phyloP scores from a whole-genome alignment of 2,888 invertebrate genomes.

The Trypoxylon attenuatum region DNA sequence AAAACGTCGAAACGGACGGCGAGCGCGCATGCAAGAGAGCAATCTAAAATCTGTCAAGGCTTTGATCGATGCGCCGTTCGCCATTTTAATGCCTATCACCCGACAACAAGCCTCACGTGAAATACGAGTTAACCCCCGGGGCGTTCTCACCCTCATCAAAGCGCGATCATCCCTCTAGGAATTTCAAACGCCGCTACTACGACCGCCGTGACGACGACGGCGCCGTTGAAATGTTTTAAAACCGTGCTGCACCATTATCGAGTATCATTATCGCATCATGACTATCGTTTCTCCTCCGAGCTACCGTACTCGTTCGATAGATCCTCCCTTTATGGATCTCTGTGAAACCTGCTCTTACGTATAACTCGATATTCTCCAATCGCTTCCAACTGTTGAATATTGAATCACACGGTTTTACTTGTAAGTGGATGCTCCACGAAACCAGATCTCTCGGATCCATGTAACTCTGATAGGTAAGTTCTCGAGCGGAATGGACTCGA shows the following conservation, averaged over 20 bases:
- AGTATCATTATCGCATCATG: slow-evolving; percentile 39
- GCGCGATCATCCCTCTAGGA: slow-evolving; percentile 68
- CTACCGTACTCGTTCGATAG: neutral
- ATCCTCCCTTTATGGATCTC: neutral
- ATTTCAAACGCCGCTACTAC: slow-evolving; percentile 62
- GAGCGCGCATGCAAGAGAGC: slow-evolving; percentile 54
- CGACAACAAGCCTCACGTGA: slow-evolving; percentile 67
- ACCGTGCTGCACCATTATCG: slow-evolving; percentile 38
- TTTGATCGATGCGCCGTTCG: slow-evolving; percentile 72
- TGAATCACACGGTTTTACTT: too few species aligned
- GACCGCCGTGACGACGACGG: slow-evolving; percentile 14
- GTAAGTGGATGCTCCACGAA: too few species aligned
- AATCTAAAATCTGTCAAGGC: slow-evolving; percentile 73
- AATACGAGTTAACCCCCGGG: slow-evolving; percentile 68
- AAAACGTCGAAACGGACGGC: slow-evolving; percentile 53
- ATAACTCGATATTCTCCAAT: too few species aligned
- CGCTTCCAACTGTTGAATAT: too few species aligned
- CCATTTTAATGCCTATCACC: slow-evolving; percentile 71
- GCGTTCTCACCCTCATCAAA: slow-evolving; percentile 69
- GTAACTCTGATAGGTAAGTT: too few species aligned
- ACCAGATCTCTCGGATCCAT: too few species aligned
- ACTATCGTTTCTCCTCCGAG: neutral
- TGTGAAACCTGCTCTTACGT: too few species aligned
- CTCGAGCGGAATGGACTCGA: too few species aligned
- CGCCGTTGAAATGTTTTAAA: slow-evolving; percentile 61